These are phyloP conservation scores for Chlorodrepanis virens DNA, from an alignment of 2,113 vertebrate species.

Conservation along the genomic window DNA sequence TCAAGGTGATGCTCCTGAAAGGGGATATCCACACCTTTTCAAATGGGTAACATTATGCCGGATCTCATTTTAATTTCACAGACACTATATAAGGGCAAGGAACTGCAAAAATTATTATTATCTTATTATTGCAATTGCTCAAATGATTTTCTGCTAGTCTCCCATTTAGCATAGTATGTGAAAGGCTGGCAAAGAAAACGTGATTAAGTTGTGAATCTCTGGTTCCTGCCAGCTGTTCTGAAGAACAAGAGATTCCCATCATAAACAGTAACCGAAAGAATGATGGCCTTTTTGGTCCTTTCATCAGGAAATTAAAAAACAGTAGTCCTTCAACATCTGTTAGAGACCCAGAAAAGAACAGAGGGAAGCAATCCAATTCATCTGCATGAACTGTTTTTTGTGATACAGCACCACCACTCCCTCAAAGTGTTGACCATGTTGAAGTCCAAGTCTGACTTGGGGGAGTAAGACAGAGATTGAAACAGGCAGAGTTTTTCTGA, in stretches of 20 bases:
- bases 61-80: constrained; percentile 36
- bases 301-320: constrained; percentile 23
- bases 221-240: background rate
- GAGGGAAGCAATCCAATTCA: background rate
- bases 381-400: background rate
- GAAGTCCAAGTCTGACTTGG: background rate
- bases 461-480: background rate
- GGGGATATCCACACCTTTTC: background rate
- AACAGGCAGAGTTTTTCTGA: background rate
- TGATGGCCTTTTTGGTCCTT: constrained; percentile 4
- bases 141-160: constrained; percentile 38
- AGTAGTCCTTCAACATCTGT: background rate
- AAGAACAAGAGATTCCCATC: constrained; percentile 30
- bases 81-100: background rate
- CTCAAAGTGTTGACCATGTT: background rate
- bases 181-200: constrained; percentile 32
- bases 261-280: constrained; percentile 21
- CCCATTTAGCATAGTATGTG: background rate
- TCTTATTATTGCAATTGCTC: constrained; percentile 41
- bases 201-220: constrained; percentile 38
- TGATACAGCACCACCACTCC: background rate
- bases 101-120: constrained; percentile 44
- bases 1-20: background rate
- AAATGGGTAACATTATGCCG: background rate
- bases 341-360: background rate